Evolutionary conservation across 2,888 invertebrate species (phyloP).

Genomic region (Trachelus tabidus): DNA sequence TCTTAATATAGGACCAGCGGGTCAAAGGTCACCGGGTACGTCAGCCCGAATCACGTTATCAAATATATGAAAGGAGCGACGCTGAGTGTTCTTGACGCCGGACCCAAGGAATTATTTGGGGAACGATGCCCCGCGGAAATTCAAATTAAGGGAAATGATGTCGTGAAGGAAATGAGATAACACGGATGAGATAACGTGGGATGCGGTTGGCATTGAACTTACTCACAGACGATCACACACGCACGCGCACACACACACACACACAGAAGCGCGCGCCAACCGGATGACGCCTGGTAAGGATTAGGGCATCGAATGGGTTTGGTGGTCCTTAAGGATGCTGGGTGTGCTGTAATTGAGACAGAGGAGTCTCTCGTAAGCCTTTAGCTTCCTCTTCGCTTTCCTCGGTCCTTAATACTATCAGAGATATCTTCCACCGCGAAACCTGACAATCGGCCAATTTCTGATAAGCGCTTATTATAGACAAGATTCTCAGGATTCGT

Average conservation of each 20-base stretch:
- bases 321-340: neutral
- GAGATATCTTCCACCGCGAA: neutral
- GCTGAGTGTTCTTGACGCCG: neutral
- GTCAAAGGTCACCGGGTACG: neutral
- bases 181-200: conserved; percentile 30
- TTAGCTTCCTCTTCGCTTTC: conserved; percentile 33
- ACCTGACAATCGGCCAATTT: conserved; percentile 37
- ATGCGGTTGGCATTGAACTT: conserved; percentile 15
- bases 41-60: neutral
- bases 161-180: conserved; percentile 43
- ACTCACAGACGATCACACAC: neutral
- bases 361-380: conserved; percentile 22
- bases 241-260: too few species aligned
- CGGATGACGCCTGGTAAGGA: neutral
- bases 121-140: conserved; percentile 51
- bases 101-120: conserved; percentile 44
- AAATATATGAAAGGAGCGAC: neutral
- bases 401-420: conserved; percentile 22
- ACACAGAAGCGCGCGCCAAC: neutral
- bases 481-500: conserved; percentile 29
- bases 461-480: conserved; percentile 41
- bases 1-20: neutral
- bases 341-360: conserved; percentile 45
- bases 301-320: conserved; percentile 11
- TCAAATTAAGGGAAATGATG: conserved; percentile 53